Percentiles rank a stretch among this genome's conserved stretches.
Evolutionary conservation across 2,888 invertebrate genomes (phyloP).

Genomic region (Mechanitis mazaeus): DNA sequence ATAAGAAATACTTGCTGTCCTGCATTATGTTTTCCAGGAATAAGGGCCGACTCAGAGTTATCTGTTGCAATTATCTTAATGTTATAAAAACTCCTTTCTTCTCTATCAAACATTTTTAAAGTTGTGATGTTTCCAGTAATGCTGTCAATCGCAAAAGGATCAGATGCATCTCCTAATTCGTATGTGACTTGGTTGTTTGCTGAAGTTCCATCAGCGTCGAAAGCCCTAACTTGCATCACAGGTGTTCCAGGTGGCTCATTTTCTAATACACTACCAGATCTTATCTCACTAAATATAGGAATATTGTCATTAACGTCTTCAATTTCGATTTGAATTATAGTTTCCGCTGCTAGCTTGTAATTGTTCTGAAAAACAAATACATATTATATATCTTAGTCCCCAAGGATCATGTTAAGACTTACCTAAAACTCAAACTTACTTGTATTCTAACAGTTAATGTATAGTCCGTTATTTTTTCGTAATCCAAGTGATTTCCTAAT

Average conservation of each 20-base stretch:
- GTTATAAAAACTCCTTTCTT: slow-evolving; percentile 88
- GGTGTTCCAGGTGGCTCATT: slow-evolving; percentile 89
- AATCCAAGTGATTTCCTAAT: slow-evolving; percentile 86
- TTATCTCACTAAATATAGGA: slow-evolving; percentile 88
- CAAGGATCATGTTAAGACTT: background rate
- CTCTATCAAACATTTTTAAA: slow-evolving; percentile 88
- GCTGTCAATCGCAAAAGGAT: slow-evolving; percentile 89
- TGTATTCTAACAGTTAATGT: slow-evolving; percentile 87
- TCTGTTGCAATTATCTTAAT: slow-evolving; percentile 94
- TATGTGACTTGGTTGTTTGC: slow-evolving; percentile 90
- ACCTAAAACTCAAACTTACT: slow-evolving; percentile 48
- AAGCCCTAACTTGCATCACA: slow-evolving; percentile 91
- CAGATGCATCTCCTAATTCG: slow-evolving; percentile 80
- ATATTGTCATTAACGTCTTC: slow-evolving; percentile 94
- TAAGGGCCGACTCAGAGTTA: slow-evolving; percentile 88
- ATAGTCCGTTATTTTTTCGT: slow-evolving; percentile 89
- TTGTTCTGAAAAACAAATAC: slow-evolving; percentile 78
- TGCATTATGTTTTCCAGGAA: slow-evolving; percentile 81
- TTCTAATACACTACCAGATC: slow-evolving; percentile 88
- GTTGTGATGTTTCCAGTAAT: slow-evolving; percentile 94
- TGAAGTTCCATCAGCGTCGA: slow-evolving; percentile 90
- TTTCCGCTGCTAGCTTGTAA: slow-evolving; percentile 86
- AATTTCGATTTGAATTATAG: slow-evolving; percentile 85
- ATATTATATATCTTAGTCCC: background rate
- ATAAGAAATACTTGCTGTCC: slow-evolving; percentile 90